Percentiles rank a stretch among this genome's conserved stretches.
phyloP scores from a whole-genome alignment of 2,797 vertebrate genomes.

The Notoglanidium macrostoma region DNA sequence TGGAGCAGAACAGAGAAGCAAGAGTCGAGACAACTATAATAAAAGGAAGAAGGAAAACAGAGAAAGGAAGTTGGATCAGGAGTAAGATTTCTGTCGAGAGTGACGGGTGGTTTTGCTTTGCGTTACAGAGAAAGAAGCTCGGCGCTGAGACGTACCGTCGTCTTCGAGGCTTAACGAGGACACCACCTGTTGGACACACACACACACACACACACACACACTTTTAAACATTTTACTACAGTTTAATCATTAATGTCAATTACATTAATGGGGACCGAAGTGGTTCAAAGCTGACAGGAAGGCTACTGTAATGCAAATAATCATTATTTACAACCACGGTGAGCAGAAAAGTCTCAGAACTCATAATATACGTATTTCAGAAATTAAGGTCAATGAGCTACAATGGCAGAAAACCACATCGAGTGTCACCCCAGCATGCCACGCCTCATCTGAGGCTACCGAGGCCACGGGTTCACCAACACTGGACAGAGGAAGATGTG shows the following conservation, averaged over 20 bases:
- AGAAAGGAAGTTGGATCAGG: constrained; percentile 72
- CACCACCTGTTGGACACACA: constrained; percentile 74
- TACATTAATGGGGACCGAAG: background rate
- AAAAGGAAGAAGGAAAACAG: constrained; percentile 67
- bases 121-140: constrained; percentile 89
- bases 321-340: background rate
- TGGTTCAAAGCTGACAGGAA: background rate
- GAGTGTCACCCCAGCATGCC: background rate
- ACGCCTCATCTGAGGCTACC: background rate
- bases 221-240: background rate
- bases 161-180: constrained; percentile 82
- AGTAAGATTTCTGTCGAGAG: constrained; percentile 82
- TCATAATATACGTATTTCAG: no score
- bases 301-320: background rate
- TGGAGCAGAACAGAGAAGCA: constrained; percentile 13
- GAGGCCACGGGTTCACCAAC: background rate
- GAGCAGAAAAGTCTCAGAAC: background rate
- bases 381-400: background rate
- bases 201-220: background rate
- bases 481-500: no score
- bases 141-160: constrained; percentile 92
- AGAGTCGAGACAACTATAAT: background rate
- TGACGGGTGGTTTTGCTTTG: constrained; percentile 87
- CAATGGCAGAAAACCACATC: background rate
- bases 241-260: background rate